phyloP scores from a whole-genome alignment of 2,888 invertebrate species.

The Tinea semifulvella region DNA sequence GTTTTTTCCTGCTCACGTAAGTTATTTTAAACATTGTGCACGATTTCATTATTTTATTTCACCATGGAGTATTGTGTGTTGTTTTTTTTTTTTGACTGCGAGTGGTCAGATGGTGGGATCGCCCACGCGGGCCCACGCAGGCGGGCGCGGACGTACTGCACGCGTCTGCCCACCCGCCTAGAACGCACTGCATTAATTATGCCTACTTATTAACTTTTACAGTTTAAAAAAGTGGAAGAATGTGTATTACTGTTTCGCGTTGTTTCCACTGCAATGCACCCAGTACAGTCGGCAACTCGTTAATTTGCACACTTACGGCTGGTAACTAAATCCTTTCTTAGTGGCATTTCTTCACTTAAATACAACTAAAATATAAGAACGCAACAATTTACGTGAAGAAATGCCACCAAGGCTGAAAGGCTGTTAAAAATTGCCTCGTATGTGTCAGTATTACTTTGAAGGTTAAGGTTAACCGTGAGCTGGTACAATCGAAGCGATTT shows the following conservation, averaged over 20 bases:
- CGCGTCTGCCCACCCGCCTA: conserved; percentile 34
- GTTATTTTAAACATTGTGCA: conserved; percentile 60
- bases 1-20: conserved; percentile 50
- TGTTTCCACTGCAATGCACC: conserved; percentile 9
- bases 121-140: conserved; percentile 21
- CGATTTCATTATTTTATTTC: conserved; percentile 40
- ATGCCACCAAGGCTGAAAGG: no score
- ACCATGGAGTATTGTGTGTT: conserved; percentile 5
- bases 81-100: background rate
- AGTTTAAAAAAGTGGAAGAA: conserved; percentile 40
- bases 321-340: no score
- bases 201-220: conserved; percentile 50
- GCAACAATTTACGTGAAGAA: no score
- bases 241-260: conserved; percentile 36
- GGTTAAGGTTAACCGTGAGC: no score
- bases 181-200: conserved; percentile 44
- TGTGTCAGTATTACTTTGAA: no score
- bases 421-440: no score
- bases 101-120: conserved; percentile 14
- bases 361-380: no score
- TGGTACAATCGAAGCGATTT: no score
- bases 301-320: no score
- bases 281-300: no score
- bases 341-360: no score
- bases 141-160: conserved; percentile 18